These are phyloP conservation scores for Buphagus erythrorhynchus DNA, from an alignment of 2,797 vertebrate genomes.

Conservation along the genomic window DNA sequence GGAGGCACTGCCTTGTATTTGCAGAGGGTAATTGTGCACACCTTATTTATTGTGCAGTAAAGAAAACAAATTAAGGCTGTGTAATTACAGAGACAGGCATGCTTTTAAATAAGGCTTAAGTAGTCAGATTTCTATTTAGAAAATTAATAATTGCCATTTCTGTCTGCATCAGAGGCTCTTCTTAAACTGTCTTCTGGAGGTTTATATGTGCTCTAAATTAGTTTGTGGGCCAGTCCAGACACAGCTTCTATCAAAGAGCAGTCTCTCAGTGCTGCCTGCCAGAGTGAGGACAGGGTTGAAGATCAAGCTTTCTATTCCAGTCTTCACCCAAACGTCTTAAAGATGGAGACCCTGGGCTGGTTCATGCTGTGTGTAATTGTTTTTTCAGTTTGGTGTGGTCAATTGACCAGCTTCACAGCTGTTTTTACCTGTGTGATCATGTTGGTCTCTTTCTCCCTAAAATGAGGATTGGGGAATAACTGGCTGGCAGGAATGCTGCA, in stretches of 20 bases:
- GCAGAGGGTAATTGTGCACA: slow-evolving; percentile 46
- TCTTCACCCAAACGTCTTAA: not conserved
- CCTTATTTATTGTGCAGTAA: slow-evolving; percentile 73
- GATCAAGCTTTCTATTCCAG: not conserved
- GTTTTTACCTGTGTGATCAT: not conserved
- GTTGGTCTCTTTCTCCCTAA: not conserved
- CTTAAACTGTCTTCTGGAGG: slow-evolving; percentile 21
- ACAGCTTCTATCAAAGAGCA: not conserved
- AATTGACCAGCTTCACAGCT: not conserved
- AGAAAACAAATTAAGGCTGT: slow-evolving; percentile 79
- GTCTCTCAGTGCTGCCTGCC: not conserved
- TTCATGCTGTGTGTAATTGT: not conserved
- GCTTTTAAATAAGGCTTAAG: slow-evolving; percentile 73
- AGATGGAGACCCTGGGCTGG: not conserved
- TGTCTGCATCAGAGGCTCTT: not conserved
- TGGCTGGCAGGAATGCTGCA: not conserved
- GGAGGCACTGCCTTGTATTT: slow-evolving; percentile 8
- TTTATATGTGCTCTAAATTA: not conserved
- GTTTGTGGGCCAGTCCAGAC: not conserved
- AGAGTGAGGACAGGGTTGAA: not conserved
- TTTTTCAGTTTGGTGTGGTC: not conserved
- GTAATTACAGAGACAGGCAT: slow-evolving; percentile 72
- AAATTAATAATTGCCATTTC: slow-evolving; percentile 71
- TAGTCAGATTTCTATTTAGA: slow-evolving; percentile 69
- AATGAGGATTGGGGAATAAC: not conserved